phyloP scores from a whole-genome alignment of 2,113 vertebrate species.

The Scomber scombrus region DNA sequence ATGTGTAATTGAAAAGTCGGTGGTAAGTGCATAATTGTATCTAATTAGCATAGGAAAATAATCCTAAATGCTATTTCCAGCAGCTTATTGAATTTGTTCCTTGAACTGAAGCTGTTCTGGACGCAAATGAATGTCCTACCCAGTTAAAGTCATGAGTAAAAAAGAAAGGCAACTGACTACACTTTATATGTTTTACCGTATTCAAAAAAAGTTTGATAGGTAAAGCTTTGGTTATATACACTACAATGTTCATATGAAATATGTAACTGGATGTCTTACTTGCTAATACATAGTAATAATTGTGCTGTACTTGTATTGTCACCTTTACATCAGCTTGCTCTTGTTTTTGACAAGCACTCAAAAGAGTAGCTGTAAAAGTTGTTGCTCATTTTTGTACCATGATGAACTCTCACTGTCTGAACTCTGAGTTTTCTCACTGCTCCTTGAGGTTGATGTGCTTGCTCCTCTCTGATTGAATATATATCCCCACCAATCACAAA shows the following conservation, averaged over 20 bases:
- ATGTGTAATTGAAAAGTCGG: background rate
- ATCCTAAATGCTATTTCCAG: background rate
- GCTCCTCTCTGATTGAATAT: constrained; percentile 38
- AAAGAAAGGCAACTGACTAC: no score
- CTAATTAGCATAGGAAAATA: background rate
- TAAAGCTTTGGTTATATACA: background rate
- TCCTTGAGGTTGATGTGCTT: constrained; percentile 1
- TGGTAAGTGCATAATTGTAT: background rate
- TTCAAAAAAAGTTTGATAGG: no score
- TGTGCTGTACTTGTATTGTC: no score
- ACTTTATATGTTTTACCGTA: no score
- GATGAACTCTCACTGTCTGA: background rate
- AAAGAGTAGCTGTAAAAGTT: background rate
- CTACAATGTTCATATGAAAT: background rate
- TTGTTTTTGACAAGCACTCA: no score
- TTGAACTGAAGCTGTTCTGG: background rate
- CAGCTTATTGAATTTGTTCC: background rate
- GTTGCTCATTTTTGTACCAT: background rate
- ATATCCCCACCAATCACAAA: constrained; percentile 44
- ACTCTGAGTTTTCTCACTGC: background rate
- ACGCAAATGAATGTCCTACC: no score
- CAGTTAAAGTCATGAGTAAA: no score
- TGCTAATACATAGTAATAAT: no score
- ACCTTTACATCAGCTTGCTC: no score
- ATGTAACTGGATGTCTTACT: no score